Evolutionary conservation across 2,888 invertebrate genomes (phyloP).

Genomic region (Limulus polyphemus): DNA sequence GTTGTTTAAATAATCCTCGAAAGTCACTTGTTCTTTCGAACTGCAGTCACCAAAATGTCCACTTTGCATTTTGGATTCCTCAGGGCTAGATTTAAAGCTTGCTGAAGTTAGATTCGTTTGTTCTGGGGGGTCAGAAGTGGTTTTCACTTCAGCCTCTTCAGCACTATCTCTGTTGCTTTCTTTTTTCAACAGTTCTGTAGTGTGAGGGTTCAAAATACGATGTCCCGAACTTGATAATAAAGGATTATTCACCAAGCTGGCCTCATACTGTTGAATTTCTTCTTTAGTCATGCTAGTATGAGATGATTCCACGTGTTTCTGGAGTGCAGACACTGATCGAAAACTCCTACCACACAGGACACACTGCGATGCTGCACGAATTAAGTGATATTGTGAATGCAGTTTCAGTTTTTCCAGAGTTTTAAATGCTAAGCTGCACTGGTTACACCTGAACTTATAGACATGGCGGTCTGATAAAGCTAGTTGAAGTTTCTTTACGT

Average conservation of each 20-base stretch:
- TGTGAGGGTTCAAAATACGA: slow-evolving; percentile 37
- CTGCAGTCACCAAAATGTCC: slow-evolving; percentile 8
- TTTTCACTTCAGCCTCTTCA: slow-evolving; percentile 24
- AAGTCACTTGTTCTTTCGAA: slow-evolving; percentile 54
- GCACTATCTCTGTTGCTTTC: slow-evolving; percentile 41
- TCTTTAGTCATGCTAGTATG: slow-evolving; percentile 70
- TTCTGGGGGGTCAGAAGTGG: slow-evolving; percentile 16
- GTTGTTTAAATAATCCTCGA: slow-evolving; percentile 80
- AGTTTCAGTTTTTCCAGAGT: slow-evolving; percentile 84
- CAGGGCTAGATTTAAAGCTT: not conserved
- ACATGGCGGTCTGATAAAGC: slow-evolving; percentile 88
- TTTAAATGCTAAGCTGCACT: slow-evolving; percentile 92
- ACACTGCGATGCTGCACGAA: slow-evolving; percentile 89
- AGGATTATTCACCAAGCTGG: slow-evolving; percentile 61
- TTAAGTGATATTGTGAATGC: slow-evolving; percentile 89
- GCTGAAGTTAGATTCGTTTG: not conserved
- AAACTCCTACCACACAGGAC: slow-evolving; percentile 81
- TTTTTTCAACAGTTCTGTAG: slow-evolving; percentile 30
- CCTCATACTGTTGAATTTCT: slow-evolving; percentile 63
- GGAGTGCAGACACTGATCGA: slow-evolving; percentile 72
- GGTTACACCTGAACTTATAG: slow-evolving; percentile 89
- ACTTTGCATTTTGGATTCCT: slow-evolving; percentile 12
- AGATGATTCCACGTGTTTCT: slow-evolving; percentile 78
- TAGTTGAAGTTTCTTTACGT: slow-evolving; percentile 28
- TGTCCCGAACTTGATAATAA: slow-evolving; percentile 49